phyloP scores from a whole-genome alignment of 2,113 vertebrate species.

The Typhlomys cinereus region DNA sequence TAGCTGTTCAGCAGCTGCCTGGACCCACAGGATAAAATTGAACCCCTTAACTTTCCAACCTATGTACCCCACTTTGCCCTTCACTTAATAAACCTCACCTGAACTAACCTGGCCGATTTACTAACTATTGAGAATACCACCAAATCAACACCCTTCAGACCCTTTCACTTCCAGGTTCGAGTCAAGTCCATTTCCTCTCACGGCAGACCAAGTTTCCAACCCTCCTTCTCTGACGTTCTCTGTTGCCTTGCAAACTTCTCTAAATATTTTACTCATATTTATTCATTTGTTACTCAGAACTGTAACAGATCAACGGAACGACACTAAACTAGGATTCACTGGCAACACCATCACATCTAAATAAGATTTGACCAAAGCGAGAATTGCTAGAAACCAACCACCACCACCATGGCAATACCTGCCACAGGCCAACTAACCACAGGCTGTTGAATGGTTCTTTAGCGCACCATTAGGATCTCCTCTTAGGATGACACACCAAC shows the following conservation, averaged over 20 bases:
- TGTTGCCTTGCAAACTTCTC: background rate
- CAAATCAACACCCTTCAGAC: background rate
- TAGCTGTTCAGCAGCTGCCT: background rate
- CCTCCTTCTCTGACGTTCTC: background rate
- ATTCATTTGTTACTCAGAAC: conserved; percentile 24
- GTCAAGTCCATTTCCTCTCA: background rate
- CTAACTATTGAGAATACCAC: background rate
- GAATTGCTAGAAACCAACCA: background rate
- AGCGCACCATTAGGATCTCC: background rate
- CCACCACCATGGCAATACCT: background rate
- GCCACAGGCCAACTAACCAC: background rate
- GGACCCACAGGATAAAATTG: background rate
- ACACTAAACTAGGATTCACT: background rate
- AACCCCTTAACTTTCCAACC: background rate
- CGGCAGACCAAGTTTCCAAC: background rate
- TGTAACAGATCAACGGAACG: background rate
- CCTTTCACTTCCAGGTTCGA: background rate
- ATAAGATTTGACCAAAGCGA: background rate
- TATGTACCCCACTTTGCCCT: too few relatives aligned
- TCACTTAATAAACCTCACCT: background rate
- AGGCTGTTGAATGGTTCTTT: background rate
- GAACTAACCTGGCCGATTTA: background rate
- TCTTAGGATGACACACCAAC: conserved; percentile 16
- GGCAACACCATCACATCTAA: background rate
- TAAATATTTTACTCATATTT: background rate